These are phyloP conservation scores for Siniperca obscura DNA, from an alignment of 2,797 vertebrate species.

Conservation along the genomic window DNA sequence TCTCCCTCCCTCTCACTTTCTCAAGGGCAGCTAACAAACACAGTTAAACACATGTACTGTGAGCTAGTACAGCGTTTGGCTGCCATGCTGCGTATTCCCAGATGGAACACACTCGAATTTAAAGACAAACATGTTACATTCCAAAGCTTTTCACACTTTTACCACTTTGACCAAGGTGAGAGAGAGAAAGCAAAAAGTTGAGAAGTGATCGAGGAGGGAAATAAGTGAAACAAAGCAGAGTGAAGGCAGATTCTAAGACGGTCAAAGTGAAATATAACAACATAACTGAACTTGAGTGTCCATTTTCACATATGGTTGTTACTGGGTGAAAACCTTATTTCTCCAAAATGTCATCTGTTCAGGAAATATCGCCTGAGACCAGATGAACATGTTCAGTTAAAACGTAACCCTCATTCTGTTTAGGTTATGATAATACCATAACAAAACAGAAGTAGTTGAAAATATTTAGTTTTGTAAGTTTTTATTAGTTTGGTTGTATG, in stretches of 20 bases:
- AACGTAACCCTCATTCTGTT: not conserved
- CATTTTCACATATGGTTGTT: conserved; percentile 23
- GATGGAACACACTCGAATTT: conserved; percentile 14
- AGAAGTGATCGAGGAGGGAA: not conserved
- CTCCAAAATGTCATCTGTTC: conserved; percentile 15
- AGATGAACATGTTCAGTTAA: not conserved
- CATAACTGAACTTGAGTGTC: not conserved
- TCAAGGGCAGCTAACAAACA: conserved; percentile 43
- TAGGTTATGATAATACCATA: too few species aligned
- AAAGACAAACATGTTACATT: conserved; percentile 38
- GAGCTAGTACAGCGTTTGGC: conserved; percentile 7
- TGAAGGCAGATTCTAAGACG: not conserved
- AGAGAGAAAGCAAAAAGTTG: not conserved
- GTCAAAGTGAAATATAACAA: conserved; percentile 14
- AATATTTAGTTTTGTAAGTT: not conserved
- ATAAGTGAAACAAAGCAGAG: conserved; percentile 1
- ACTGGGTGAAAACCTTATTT: conserved; percentile 16
- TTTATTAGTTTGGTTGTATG: not conserved
- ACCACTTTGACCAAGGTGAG: conserved; percentile 38
- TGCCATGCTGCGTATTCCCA: conserved; percentile 37
- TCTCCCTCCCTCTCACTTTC: conserved; percentile 32
- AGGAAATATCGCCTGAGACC: conserved; percentile 5
- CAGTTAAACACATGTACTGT: conserved; percentile 29
- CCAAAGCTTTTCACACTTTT: conserved; percentile 56
- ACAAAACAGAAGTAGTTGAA: not conserved